Evolutionary conservation across 2,797 vertebrate species (phyloP).

Genomic region (Sebastes oblongus): DNA sequence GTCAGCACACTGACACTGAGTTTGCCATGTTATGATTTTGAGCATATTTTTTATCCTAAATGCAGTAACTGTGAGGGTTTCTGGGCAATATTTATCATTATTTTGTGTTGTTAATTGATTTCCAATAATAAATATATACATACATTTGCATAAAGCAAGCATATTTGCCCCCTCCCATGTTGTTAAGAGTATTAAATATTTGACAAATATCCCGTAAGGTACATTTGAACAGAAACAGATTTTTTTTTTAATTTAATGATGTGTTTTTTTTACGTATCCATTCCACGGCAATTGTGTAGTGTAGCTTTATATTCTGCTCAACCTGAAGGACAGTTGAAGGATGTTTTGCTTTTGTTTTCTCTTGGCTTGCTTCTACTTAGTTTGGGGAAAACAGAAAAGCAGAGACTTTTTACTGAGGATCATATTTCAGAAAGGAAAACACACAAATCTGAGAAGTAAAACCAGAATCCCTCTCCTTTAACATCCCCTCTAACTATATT

Average conservation of each 20-base stretch:
- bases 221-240: too few relatives aligned
- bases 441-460: background rate
- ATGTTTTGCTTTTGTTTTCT: background rate
- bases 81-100: too few relatives aligned
- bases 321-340: background rate
- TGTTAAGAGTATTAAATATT: too few relatives aligned
- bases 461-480: background rate
- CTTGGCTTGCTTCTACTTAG: background rate
- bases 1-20: too few relatives aligned
- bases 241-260: background rate
- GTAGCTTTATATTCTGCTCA: background rate
- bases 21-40: too few relatives aligned
- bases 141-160: too few relatives aligned
- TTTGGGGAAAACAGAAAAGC: background rate
- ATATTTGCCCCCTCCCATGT: too few relatives aligned
- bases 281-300: background rate
- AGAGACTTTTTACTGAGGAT: background rate
- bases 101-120: too few relatives aligned
- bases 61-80: too few relatives aligned
- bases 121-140: fast-evolving
- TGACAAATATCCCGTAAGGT: too few relatives aligned
- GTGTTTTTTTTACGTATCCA: background rate
- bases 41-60: too few relatives aligned
- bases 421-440: background rate
- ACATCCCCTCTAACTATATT: slow-evolving; percentile 2